Evolutionary conservation across 2,113 vertebrate species (phyloP).

Genomic region (Rallus limicola): DNA sequence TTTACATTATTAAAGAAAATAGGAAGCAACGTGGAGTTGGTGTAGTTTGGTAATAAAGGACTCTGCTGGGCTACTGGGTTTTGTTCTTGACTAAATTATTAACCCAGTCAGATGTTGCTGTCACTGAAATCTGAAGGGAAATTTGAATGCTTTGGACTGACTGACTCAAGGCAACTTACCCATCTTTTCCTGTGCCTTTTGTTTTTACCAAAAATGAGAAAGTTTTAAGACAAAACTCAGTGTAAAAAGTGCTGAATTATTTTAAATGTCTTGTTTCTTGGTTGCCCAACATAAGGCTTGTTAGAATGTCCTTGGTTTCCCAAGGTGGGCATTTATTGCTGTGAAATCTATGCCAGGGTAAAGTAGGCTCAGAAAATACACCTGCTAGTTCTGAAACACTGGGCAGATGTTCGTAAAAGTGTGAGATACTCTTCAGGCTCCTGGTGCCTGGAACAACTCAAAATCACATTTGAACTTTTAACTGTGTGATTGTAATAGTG

Average conservation of each 20-base stretch:
- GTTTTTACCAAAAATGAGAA: neutral
- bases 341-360: neutral
- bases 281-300: neutral
- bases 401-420: fast-evolving
- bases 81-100: neutral
- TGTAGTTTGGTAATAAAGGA: neutral
- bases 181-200: neutral
- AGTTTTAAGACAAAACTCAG: neutral
- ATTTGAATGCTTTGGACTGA: neutral
- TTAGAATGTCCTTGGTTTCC: neutral
- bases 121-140: neutral
- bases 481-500: neutral
- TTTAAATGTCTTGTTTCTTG: neutral
- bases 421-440: neutral
- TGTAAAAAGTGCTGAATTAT: neutral
- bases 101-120: neutral
- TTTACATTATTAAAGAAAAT: neutral
- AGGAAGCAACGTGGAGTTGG: neutral
- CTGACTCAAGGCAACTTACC: neutral
- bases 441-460: neutral
- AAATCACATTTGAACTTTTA: neutral
- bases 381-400: neutral
- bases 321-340: neutral
- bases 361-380: neutral
- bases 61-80: neutral